Conservation (phyloP, 37 sponge, comb jelly and placozoan genomes). For the Theonella swinhoei region DNA sequence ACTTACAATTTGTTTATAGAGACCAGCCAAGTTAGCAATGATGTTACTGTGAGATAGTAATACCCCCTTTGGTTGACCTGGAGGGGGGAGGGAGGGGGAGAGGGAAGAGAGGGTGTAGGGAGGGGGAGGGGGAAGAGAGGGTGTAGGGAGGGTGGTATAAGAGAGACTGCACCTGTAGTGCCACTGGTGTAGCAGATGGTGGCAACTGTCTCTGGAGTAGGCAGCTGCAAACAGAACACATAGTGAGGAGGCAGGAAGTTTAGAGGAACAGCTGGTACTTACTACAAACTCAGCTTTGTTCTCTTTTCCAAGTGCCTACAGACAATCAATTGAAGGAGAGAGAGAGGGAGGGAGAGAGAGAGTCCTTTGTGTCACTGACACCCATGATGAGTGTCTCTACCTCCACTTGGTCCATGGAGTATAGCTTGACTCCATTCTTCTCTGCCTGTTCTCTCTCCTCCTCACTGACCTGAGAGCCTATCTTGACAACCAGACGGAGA, state of each 20-base stretch:
- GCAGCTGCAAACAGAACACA: constrained; percentile 20
- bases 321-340: background rate
- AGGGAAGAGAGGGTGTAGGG: no score
- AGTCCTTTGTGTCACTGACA: background rate
- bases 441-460: constrained; percentile 44
- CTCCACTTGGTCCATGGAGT: constrained; percentile 61
- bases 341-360: background rate
- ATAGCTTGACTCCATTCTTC: constrained; percentile 48
- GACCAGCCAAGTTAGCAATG: constrained; percentile 53
- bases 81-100: no score
- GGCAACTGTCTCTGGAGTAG: constrained; percentile 70
- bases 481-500: constrained; percentile 64
- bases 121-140: no score
- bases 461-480: constrained; percentile 36
- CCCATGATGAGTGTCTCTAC: background rate
- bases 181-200: constrained; percentile 98
- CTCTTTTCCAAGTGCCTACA: constrained; percentile 44
- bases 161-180: constrained; percentile 66
- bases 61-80: constrained; percentile 92
- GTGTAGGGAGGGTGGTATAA: no score
- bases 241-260: background rate
- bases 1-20: constrained; percentile 49
- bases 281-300: constrained; percentile 36
- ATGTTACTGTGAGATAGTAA: constrained; percentile 86
- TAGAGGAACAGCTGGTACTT: background rate